Evolutionary conservation across 2,113 vertebrate genomes (phyloP).

Genomic region (Tyrannus savana): DNA sequence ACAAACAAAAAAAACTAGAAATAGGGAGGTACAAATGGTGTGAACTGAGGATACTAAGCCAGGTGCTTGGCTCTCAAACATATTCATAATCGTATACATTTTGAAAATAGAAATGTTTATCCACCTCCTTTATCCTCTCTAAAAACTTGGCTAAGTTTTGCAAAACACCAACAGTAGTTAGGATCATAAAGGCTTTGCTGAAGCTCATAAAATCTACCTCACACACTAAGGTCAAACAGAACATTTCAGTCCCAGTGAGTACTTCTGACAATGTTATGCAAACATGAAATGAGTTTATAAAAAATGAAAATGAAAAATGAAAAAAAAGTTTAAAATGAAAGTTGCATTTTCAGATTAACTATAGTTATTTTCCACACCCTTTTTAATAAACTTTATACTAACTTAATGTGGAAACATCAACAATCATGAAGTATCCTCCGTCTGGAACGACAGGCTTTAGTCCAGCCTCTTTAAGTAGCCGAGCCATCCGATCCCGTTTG

Average conservation of each 20-base stretch:
- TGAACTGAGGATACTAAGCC: not conserved
- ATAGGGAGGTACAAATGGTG: not conserved
- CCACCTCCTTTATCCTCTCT: not conserved
- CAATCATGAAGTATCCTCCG: constrained; percentile 95
- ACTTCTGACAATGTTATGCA: not conserved
- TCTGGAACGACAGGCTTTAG: constrained; percentile 90
- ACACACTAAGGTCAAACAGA: not conserved
- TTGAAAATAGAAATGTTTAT: not conserved
- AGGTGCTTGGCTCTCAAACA: not conserved
- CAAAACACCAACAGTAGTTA: not conserved
- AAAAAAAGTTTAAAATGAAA: not conserved
- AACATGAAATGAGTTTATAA: not conserved
- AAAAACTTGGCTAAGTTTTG: not conserved
- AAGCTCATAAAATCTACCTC: not conserved
- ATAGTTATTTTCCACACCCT: not conserved
- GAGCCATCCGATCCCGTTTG: constrained; percentile 88
- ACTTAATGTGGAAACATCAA: constrained; percentile 88
- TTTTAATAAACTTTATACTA: constrained; percentile 46
- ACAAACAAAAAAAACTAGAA: not conserved
- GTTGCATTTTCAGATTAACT: not conserved
- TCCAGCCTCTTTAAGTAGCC: constrained; percentile 81
- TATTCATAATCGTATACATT: not conserved
- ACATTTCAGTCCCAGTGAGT: not conserved
- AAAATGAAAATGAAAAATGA: too few species aligned
- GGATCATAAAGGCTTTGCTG: not conserved